Conservation (phyloP, 1,140 invertebrate genomes). For the Caerostris extrusa region DNA sequence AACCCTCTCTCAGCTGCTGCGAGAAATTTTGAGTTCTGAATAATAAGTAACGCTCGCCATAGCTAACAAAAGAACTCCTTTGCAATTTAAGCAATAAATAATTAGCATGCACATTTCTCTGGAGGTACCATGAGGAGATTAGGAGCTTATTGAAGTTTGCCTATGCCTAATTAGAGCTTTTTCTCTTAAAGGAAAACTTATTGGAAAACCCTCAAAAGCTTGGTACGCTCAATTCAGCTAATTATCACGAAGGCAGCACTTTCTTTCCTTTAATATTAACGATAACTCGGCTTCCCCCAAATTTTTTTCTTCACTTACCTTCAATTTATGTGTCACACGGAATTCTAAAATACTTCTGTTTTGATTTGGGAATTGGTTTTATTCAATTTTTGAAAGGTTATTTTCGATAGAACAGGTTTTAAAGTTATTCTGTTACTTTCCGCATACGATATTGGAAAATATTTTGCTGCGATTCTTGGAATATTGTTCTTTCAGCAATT, state of each 20-base stretch:
- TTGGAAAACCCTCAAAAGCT: not conserved
- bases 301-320: too few species aligned
- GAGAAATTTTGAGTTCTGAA: slow-evolving; percentile 67
- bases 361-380: not conserved
- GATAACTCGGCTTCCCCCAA: too few species aligned
- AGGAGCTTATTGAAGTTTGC: slow-evolving; percentile 74
- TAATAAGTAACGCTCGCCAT: slow-evolving; percentile 55
- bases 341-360: not conserved
- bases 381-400: not conserved
- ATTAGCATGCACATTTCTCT: slow-evolving; percentile 68
- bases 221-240: too few species aligned
- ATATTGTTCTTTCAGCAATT: too few species aligned
- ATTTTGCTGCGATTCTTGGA: too few species aligned
- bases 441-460: not conserved
- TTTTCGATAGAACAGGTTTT: not conserved
- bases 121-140: slow-evolving; percentile 62
- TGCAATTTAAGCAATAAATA: slow-evolving; percentile 75
- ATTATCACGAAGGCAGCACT: not conserved
- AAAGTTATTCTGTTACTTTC: not conserved
- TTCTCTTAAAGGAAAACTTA: slow-evolving; percentile 65
- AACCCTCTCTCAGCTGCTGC: not conserved
- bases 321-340: not conserved
- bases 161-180: slow-evolving; percentile 75
- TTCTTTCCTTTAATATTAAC: slow-evolving; percentile 20
- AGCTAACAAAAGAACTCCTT: slow-evolving; percentile 65